phyloP scores from a whole-genome alignment of 2,888 invertebrate species.

The Tupiocoris notatus region DNA sequence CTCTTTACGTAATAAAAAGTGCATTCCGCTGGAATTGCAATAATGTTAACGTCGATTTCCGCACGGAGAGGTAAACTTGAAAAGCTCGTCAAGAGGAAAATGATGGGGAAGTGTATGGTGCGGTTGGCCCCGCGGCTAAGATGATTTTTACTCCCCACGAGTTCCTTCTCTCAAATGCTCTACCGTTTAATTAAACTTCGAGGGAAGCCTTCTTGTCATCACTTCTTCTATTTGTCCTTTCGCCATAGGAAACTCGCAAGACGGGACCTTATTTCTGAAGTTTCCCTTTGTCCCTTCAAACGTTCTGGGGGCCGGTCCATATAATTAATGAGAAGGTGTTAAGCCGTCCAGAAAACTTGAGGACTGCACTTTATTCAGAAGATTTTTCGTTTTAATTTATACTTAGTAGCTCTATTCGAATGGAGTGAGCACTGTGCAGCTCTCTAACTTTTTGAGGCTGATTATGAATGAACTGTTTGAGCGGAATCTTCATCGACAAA shows the following conservation, averaged over 20 bases:
- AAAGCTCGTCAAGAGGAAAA: not conserved
- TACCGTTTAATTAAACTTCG: not conserved
- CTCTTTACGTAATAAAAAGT: not conserved
- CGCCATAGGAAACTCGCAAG: not conserved
- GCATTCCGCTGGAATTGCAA: not conserved
- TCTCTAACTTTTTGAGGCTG: too few relatives aligned
- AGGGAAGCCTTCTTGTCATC: not conserved
- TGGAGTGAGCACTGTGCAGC: too few relatives aligned
- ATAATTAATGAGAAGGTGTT: slow-evolving; percentile 35
- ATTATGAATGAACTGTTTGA: too few relatives aligned
- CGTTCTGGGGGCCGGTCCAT: slow-evolving; percentile 19
- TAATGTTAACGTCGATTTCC: not conserved
- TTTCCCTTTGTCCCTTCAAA: slow-evolving; percentile 27
- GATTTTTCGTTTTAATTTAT: not conserved
- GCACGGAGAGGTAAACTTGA: not conserved
- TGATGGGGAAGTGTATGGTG: not conserved
- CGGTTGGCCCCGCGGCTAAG: not conserved
- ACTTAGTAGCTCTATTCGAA: too few relatives aligned
- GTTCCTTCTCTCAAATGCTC: not conserved
- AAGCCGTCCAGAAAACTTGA: slow-evolving; percentile 26
- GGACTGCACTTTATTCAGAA: not conserved
- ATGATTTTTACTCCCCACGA: not conserved
- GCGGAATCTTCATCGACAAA: too few relatives aligned
- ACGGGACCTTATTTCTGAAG: not conserved
- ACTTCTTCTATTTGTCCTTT: too few relatives aligned